A percentile compares a stretch with the other conserved stretches of the same genome.
phyloP scores from a whole-genome alignment of 2,888 invertebrate genomes.

The Athalia cordata region DNA sequence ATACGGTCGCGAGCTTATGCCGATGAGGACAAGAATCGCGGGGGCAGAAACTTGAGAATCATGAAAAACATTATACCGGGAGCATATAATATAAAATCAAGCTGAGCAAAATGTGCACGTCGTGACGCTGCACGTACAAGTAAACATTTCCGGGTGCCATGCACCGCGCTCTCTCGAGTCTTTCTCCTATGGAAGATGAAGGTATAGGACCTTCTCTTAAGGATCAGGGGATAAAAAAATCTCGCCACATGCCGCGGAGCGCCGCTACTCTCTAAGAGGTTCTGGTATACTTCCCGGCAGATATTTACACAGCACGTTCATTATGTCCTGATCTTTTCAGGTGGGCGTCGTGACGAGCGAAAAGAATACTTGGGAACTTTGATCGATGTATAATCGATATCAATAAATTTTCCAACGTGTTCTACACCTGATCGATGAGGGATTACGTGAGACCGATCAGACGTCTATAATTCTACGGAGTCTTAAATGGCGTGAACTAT shows the following conservation, averaged over 20 bases:
- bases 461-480: neutral
- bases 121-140: conserved; percentile 22
- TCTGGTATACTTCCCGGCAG: neutral
- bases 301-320: conserved; percentile 8
- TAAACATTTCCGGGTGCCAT: conserved; percentile 39
- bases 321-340: neutral
- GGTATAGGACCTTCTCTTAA: neutral
- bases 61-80: too few species aligned
- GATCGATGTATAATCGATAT: neutral
- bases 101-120: conserved; percentile 13
- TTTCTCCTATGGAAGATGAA: neutral
- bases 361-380: neutral
- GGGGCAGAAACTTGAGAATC: too few species aligned
- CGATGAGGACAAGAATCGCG: too few species aligned
- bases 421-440: neutral
- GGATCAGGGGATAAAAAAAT: neutral
- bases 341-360: too few species aligned
- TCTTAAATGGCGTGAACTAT: conserved; percentile 68
- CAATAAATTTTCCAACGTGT: neutral
- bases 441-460: conserved; percentile 25
- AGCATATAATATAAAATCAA: neutral
- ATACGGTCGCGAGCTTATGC: too few species aligned
- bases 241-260: neutral
- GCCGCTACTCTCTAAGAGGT: conserved; percentile 2
- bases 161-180: conserved; percentile 13